Percentiles rank a stretch among this genome's conserved stretches.
phyloP scores from a whole-genome alignment of 2,113 vertebrate genomes.

The Uria lomvia region DNA sequence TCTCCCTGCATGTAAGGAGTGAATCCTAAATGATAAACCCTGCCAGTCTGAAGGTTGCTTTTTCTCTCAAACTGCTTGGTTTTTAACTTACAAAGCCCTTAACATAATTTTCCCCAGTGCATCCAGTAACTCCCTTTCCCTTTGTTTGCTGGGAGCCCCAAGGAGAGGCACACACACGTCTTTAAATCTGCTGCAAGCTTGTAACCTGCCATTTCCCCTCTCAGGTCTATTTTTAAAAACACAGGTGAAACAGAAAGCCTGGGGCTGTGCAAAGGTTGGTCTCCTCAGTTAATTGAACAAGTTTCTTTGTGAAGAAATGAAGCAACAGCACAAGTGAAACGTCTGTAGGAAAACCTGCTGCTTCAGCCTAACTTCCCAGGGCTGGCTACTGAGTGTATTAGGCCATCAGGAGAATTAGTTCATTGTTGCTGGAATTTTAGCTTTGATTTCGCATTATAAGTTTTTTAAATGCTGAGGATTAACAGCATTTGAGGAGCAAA shows the following conservation, averaged over 20 bases:
- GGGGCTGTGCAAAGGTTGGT: background rate
- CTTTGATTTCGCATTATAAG: constrained; percentile 16
- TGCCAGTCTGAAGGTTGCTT: background rate
- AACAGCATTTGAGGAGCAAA: background rate
- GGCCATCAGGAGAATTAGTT: background rate
- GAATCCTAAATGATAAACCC: background rate
- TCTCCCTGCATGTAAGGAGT: background rate
- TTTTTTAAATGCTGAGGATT: constrained; percentile 18
- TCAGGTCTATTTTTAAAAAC: background rate
- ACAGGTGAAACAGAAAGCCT: background rate
- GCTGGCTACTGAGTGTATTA: background rate
- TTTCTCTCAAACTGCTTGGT: background rate
- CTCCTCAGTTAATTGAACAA: background rate
- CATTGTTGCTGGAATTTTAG: constrained; percentile 4
- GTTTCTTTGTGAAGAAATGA: background rate
- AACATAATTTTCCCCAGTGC: background rate
- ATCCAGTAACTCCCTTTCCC: background rate
- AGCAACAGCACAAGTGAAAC: background rate
- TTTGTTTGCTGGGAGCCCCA: background rate
- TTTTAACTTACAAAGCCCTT: background rate
- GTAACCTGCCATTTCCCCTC: background rate
- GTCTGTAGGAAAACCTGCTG: background rate
- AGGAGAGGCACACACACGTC: background rate
- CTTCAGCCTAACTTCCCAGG: background rate
- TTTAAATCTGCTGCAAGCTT: background rate